Percentiles rank a stretch among this genome's conserved stretches.
These are phyloP conservation scores for Oophaga pumilio DNA, from an alignment of 2,113 vertebrate genomes.

Conservation along the genomic window DNA sequence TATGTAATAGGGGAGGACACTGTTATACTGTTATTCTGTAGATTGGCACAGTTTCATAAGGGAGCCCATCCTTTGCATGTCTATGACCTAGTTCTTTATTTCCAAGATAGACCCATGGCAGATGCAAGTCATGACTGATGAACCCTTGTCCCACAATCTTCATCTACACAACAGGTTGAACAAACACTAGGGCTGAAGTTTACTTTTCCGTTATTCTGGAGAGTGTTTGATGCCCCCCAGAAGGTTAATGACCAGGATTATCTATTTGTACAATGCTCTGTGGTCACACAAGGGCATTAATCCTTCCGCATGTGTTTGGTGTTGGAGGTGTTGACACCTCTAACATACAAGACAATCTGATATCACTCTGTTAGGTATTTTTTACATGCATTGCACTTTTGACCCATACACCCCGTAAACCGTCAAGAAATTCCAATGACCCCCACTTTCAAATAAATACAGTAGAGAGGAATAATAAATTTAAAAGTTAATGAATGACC, in stretches of 20 bases:
- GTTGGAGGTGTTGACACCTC: conserved; percentile 11
- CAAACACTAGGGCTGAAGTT: conserved; percentile 3
- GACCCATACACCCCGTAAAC: conserved; percentile 17
- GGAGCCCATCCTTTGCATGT: no score
- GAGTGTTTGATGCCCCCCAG: not conserved
- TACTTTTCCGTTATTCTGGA: not conserved
- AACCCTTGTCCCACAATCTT: not conserved
- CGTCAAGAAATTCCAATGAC: not conserved
- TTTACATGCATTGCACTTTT: conserved; percentile 41
- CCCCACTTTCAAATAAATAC: conserved; percentile 26
- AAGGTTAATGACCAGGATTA: conserved; percentile 8
- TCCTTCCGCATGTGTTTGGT: conserved; percentile 1
- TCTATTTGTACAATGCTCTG: not conserved
- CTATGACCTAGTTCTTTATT: not conserved
- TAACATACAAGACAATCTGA: conserved; percentile 11
- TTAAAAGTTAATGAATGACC: conserved; percentile 18
- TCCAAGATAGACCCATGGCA: not conserved
- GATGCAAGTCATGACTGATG: not conserved
- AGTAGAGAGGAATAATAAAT: not conserved
- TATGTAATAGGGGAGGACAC: no score
- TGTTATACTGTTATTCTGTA: no score
- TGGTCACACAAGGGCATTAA: not conserved
- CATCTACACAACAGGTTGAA: conserved; percentile 18
- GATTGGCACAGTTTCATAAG: no score
- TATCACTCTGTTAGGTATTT: conserved; percentile 12